A percentile compares a stretch with the other conserved stretches of the same genome.
phyloP scores from a whole-genome alignment of 2,888 invertebrate species.

The Mimas tiliae region DNA sequence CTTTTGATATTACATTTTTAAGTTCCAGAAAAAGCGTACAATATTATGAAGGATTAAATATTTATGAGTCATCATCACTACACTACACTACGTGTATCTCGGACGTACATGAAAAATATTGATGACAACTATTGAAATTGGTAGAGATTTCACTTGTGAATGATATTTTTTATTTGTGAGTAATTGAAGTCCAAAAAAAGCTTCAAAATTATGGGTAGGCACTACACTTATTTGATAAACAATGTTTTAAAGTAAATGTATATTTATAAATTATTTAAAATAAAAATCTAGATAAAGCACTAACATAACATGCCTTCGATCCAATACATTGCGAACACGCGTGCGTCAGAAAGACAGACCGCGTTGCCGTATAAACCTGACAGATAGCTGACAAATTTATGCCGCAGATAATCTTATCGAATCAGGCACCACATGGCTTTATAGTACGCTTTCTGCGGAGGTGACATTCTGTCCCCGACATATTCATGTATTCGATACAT shows the following conservation, averaged over 20 bases:
- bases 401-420: constrained; percentile 72
- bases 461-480: constrained; percentile 26
- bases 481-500: constrained; percentile 19
- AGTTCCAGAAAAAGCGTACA: not conserved
- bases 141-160: no score
- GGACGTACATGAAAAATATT: no score
- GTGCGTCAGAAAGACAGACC: constrained; percentile 27
- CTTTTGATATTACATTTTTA: no score
- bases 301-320: not conserved
- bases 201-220: no score
- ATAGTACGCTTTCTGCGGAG: constrained; percentile 47
- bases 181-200: no score
- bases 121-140: no score
- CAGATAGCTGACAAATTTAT: constrained; percentile 73
- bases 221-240: no score
- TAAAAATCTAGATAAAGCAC: not conserved
- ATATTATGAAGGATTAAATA: not conserved
- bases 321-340: not conserved
- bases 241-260: no score
- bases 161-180: no score
- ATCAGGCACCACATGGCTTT: constrained; percentile 64
- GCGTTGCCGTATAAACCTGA: constrained; percentile 32
- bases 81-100: no score
- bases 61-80: not conserved
- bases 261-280: not conserved